A percentile compares a stretch with the other conserved stretches of the same genome.
These are phyloP conservation scores for Nasua narica DNA, from an alignment of 2,797 vertebrate genomes.

Conservation along the genomic window DNA sequence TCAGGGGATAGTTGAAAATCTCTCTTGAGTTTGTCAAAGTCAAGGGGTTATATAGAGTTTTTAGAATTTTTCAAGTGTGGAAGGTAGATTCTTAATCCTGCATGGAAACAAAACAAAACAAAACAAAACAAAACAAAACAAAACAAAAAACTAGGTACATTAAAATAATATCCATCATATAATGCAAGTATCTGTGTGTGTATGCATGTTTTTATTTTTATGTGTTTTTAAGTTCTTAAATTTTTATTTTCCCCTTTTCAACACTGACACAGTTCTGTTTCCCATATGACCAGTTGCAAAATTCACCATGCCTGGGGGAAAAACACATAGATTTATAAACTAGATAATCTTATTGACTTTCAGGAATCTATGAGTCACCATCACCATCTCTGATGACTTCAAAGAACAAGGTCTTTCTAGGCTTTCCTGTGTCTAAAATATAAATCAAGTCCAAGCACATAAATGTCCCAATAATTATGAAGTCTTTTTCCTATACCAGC, in stretches of 20 bases:
- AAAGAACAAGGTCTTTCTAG: conserved; percentile 33
- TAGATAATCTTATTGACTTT: conserved; percentile 33
- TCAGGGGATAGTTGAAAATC: not conserved
- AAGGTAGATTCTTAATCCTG: not conserved
- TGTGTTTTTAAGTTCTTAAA: not conserved
- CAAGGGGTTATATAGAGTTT: not conserved
- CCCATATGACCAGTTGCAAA: not conserved
- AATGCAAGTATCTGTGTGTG: not conserved
- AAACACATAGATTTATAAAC: not conserved
- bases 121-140: not conserved
- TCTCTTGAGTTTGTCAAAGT: not conserved
- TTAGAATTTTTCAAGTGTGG: not conserved
- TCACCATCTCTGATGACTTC: conserved; percentile 3
- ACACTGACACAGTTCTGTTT: not conserved
- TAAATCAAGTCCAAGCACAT: not conserved
- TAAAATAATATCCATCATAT: not conserved
- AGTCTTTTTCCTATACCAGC: not conserved
- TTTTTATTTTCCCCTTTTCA: not conserved
- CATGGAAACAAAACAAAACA: not conserved
- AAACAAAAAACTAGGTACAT: not conserved
- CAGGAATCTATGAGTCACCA: conserved; percentile 56
- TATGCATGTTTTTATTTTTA: not conserved
- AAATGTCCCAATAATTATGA: not conserved
- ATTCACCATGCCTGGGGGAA: not conserved
- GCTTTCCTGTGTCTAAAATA: not conserved